Conservation (phyloP, 1,140 invertebrate genomes). For the Phenacoccus solenopsis region DNA sequence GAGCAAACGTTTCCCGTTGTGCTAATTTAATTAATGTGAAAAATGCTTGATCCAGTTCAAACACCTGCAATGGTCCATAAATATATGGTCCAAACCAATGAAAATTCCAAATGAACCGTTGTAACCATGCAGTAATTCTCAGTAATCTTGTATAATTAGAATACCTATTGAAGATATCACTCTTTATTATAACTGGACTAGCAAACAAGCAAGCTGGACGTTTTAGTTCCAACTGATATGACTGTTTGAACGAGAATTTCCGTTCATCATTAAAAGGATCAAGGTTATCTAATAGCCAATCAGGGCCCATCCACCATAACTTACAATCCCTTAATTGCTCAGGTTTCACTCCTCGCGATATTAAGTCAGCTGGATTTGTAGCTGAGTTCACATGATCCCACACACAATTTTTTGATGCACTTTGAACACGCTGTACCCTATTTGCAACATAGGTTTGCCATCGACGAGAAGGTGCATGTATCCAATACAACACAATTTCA, state of each 20-base stretch:
- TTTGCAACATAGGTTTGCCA: constrained; percentile 34
- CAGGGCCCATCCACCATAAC: constrained; percentile 26
- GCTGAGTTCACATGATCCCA: constrained; percentile 34
- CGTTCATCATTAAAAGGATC: too few species aligned
- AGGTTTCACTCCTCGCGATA: constrained; percentile 31
- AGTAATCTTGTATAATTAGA: too few species aligned
- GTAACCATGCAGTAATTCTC: too few species aligned
- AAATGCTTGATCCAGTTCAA: too few species aligned
- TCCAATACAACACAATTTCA: constrained; percentile 31
- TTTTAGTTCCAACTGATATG: too few species aligned
- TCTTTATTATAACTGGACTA: too few species aligned
- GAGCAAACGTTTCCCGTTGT: too few species aligned
- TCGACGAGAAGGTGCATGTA: constrained; percentile 25
- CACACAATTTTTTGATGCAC: constrained; percentile 17
- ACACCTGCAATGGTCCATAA: constrained; percentile 23
- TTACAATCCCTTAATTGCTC: constrained; percentile 22
- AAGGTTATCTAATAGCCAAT: neutral
- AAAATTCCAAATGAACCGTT: too few species aligned
- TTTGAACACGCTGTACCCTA: constrained; percentile 31
- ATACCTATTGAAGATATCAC: too few species aligned
- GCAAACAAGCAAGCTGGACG: too few species aligned
- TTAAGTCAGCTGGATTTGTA: constrained; percentile 35
- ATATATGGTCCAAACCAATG: constrained; percentile 25
- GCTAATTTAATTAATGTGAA: too few species aligned
- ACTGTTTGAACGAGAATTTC: too few species aligned